phyloP scores from a whole-genome alignment of 2,888 invertebrate genomes.

The Ormyrus thymus region DNA sequence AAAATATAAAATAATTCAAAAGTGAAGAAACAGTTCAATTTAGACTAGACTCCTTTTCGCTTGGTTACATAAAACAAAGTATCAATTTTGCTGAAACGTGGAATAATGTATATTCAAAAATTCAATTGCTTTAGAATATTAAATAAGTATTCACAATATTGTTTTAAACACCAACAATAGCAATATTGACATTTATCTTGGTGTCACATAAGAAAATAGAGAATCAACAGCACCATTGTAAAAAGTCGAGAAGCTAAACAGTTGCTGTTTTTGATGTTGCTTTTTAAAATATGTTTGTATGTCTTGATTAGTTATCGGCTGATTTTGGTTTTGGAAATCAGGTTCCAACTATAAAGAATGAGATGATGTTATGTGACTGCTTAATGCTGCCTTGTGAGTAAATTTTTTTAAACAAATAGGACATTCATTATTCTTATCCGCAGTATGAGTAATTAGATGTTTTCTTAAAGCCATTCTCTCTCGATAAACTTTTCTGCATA shows the following conservation, averaged over 20 bases:
- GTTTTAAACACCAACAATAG: background rate
- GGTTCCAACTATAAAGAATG: conserved; percentile 66
- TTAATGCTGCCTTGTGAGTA: conserved; percentile 67
- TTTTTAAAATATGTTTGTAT: conserved; percentile 44
- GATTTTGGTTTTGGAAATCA: conserved; percentile 57
- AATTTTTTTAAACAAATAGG: conserved; percentile 71
- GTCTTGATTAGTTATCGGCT: conserved; percentile 26
- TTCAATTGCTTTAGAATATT: conserved; percentile 20
- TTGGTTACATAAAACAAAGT: conserved; percentile 47
- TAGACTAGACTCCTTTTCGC: conserved; percentile 47
- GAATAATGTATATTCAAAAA: conserved; percentile 14
- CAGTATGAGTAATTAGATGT: conserved; percentile 67
- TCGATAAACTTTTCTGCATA: conserved; percentile 68
- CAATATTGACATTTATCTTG: conserved; percentile 20
- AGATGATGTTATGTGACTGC: conserved; percentile 67
- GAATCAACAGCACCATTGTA: conserved; percentile 48
- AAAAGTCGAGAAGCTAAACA: conserved; percentile 38
- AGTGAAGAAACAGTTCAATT: conserved; percentile 35
- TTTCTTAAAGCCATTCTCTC: conserved; percentile 67
- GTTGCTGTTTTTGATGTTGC: conserved; percentile 25
- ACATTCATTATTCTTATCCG: conserved; percentile 68
- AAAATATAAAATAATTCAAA: conserved; percentile 45
- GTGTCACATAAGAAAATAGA: conserved; percentile 27
- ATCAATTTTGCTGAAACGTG: conserved; percentile 21
- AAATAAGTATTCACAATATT: background rate